These are phyloP conservation scores for Euplexia lucipara DNA, from an alignment of 2,888 invertebrate genomes.

Conservation along the genomic window DNA sequence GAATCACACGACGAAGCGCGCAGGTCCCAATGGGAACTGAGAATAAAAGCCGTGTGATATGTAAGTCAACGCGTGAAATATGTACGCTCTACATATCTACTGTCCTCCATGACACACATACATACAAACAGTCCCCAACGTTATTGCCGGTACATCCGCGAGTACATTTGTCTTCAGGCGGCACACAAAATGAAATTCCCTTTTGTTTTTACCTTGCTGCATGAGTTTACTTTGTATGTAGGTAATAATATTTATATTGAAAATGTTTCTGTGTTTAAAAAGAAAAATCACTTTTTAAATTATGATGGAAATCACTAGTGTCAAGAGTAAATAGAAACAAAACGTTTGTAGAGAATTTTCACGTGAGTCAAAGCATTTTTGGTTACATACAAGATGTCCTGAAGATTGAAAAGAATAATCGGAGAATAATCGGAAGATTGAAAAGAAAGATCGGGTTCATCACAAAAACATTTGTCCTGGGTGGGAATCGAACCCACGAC, in stretches of 20 bases:
- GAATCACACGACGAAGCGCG: neutral
- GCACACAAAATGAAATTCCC: conserved; percentile 52
- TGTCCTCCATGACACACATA: neutral
- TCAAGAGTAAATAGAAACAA: too few species aligned
- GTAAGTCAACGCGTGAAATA: conserved; percentile 21
- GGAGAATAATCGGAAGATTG: too few species aligned
- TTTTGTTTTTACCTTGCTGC: conserved; percentile 37
- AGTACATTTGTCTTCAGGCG: conserved; percentile 46
- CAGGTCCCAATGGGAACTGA: neutral
- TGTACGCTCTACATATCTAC: conserved; percentile 7
- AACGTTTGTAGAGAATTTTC: too few species aligned
- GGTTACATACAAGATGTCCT: too few species aligned
- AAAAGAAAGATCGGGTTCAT: too few species aligned
- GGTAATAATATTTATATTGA: conserved; percentile 22
- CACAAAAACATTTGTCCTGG: too few species aligned
- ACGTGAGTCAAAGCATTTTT: too few species aligned
- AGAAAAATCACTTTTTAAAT: too few species aligned
- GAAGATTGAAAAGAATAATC: too few species aligned
- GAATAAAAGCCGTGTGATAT: conserved; percentile 21
- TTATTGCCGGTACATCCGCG: conserved; percentile 41
- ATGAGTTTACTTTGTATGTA: conserved; percentile 36
- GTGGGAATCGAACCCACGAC: too few species aligned
- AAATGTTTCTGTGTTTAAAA: neutral
- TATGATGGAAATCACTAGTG: too few species aligned
- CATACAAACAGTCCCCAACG: conserved; percentile 18